Conservation (phyloP, 2,888 invertebrate genomes). For the Sinhomidia bicolor region DNA sequence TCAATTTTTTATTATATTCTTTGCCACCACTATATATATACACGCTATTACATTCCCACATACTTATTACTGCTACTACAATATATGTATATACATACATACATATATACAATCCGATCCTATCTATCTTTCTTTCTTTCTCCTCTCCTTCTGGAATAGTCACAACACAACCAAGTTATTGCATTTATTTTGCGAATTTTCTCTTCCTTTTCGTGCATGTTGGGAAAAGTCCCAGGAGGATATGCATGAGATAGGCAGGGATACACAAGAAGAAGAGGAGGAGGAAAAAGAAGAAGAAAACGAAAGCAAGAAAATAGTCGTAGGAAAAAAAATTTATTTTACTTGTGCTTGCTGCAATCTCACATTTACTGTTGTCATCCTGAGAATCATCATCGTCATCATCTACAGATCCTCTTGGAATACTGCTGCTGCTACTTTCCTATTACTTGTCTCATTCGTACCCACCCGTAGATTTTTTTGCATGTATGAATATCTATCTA, state of each 20-base stretch:
- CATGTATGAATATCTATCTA: neutral
- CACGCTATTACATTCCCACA: neutral
- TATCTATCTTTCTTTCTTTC: neutral
- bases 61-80: neutral
- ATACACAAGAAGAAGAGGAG: neutral
- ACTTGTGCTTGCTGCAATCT: neutral
- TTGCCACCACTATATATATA: too few relatives aligned
- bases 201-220: neutral
- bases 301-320: neutral
- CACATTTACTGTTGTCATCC: neutral
- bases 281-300: neutral
- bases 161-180: neutral
- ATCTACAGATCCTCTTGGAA: neutral
- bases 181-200: constrained; percentile 26
- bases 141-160: neutral
- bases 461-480: neutral
- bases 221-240: constrained; percentile 1
- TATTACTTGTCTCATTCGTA: neutral
- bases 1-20: too few relatives aligned
- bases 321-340: neutral
- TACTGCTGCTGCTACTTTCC: neutral
- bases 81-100: too few relatives aligned
- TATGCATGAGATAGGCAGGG: constrained; percentile 10
- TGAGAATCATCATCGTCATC: neutral
- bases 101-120: too few relatives aligned